Evolutionary conservation across 2,113 vertebrate species (phyloP), one percentile per base, ranked within the genome.

Genomic region (Pseudopodoces humilis): DNA sequence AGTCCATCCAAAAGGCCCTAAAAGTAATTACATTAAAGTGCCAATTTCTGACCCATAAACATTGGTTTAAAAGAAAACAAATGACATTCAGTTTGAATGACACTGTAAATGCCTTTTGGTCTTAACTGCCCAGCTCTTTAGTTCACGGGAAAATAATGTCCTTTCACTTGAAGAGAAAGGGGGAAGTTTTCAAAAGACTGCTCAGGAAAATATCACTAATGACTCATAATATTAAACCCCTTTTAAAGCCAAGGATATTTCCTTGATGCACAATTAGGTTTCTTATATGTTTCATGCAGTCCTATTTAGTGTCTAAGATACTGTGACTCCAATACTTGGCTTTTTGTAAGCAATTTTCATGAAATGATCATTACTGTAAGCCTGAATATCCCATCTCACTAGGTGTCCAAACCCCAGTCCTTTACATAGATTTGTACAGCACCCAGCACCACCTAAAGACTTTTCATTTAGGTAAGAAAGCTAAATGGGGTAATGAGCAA

Each of bases 181-280:
- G n/a, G 83, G 35, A 84, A 83, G 39, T 88, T 90, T 90, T 88
- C 43, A 86, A 83, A 96, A 80, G 62, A 72, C 41, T 50, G 72
- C 60, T 75, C 69, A 78, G 78, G 86, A 86, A 95, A 96, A 74
- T 85, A 93, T 17, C 46, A 62, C 59, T 90, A 94, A 92, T 90
- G 72, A 94, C 20, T 95, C 72, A 65, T 59, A 90, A 76, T 68
- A 91, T 53, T 70, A 91, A 92, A 92, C 19, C 27, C 55, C 72
- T 88, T 77, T 50, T 75, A 71, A 92, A 92, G 52, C 72, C 91
- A 85, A 69, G 55, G 60, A 33, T 62, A 86, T 83, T 88, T 96
- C 81, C 76, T 47, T 77, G 41, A 88, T 83, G 49, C 0, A 0
- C 21, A 90, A 77, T 83, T 93, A 87, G 7, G 22, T 49, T 60